A percentile compares a stretch with the other conserved stretches of the same genome.
phyloP scores from a whole-genome alignment of 2,797 vertebrate species.

The Chaunax sp. region DNA sequence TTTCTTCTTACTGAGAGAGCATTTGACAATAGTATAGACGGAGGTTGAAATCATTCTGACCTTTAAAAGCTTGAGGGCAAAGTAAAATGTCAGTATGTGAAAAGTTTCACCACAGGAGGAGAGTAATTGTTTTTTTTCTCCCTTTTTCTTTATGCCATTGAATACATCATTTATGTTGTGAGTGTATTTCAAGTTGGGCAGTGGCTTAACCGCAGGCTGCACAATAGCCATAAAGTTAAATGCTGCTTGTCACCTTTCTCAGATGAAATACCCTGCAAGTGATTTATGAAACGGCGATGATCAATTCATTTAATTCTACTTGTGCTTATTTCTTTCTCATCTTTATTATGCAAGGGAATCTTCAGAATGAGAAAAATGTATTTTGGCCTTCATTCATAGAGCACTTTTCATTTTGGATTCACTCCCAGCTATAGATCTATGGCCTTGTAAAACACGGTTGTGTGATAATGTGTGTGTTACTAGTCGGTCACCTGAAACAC shows the following conservation, averaged over 20 bases:
- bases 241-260: conserved; percentile 72
- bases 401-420: conserved; percentile 59
- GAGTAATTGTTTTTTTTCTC: conserved; percentile 41
- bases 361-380: conserved; percentile 38
- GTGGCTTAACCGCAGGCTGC: conserved; percentile 61
- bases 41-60: conserved; percentile 47
- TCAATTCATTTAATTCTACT: conserved; percentile 26
- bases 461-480: conserved; percentile 47
- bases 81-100: conserved; percentile 43
- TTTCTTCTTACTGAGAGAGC: conserved; percentile 53
- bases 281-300: conserved; percentile 34
- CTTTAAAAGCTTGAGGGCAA: conserved; percentile 39
- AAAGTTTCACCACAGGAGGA: conserved; percentile 40
- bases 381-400: conserved; percentile 47
- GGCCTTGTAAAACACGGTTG: conserved; percentile 61
- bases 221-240: conserved; percentile 71
- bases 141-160: conserved; percentile 59
- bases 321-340: conserved; percentile 8
- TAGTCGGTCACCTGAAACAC: conserved; percentile 29
- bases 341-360: conserved; percentile 68
- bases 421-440: conserved; percentile 45
- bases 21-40: conserved; percentile 42
- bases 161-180: conserved; percentile 51
- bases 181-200: conserved; percentile 41
- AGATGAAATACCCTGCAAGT: conserved; percentile 55